phyloP scores from a whole-genome alignment of 2,797 vertebrate species.

The Enteromius argenteus region DNA sequence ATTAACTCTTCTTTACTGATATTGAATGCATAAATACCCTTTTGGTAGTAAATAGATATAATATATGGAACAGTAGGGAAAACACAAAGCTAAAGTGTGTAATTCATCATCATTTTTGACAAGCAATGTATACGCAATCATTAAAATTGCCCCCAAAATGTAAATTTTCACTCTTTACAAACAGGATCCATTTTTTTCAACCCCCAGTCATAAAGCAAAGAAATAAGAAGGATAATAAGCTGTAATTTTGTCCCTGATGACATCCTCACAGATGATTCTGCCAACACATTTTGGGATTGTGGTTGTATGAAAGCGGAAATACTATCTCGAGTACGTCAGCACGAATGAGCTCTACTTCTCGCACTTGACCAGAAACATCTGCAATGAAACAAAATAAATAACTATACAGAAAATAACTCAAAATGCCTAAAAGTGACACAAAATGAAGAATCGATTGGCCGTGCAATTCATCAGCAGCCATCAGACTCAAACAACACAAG shows the following conservation, averaged over 20 bases:
- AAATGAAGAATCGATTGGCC: neutral
- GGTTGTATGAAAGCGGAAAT: conserved; percentile 57
- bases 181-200: neutral
- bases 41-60: neutral
- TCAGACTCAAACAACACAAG: conserved; percentile 9
- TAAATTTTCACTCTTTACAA: neutral
- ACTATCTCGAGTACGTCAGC: conserved; percentile 52
- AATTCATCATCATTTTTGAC: neutral
- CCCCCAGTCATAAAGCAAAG: conserved; percentile 19
- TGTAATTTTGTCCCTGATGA: conserved; percentile 57
- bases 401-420: conserved; percentile 32
- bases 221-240: conserved; percentile 40
- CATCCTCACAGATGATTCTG: conserved; percentile 52
- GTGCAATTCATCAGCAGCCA: conserved; percentile 8
- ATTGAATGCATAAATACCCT: neutral
- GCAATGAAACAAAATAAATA: conserved; percentile 31
- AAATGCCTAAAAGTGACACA: conserved; percentile 30
- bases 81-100: neutral
- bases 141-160: neutral
- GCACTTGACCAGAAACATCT: conserved; percentile 60
- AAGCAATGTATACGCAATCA: neutral
- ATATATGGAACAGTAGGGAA: neutral
- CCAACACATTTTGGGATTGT: conserved; percentile 55
- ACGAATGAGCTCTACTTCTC: conserved; percentile 33
- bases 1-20: neutral